Percentiles rank a stretch among this genome's conserved stretches.
These are phyloP conservation scores for Marisa cornuarietis DNA, from an alignment of 1,140 invertebrate species.

Conservation along the genomic window DNA sequence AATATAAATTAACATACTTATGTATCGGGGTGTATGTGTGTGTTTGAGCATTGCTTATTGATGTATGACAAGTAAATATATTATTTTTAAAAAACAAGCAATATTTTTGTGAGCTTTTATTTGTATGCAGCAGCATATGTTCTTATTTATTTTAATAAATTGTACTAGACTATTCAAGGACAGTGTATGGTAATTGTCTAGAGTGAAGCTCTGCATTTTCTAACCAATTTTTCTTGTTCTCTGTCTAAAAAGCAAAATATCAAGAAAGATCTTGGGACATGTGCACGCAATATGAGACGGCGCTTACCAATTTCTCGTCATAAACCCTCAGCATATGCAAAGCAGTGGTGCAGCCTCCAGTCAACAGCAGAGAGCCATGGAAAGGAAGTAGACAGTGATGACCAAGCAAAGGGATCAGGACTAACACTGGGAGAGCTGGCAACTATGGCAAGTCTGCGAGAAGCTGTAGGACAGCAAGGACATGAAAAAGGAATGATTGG, in stretches of 20 bases:
- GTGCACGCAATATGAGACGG: conserved; percentile 34
- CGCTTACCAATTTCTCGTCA: conserved; percentile 23
- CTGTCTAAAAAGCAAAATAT: conserved; percentile 28
- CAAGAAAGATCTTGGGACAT: conserved; percentile 35
- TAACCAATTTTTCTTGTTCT: not conserved
- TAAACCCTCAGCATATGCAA: conserved; percentile 9
- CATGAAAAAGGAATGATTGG: conserved; percentile 17
- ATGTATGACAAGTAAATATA: too few relatives aligned
- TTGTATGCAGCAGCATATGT: too few relatives aligned
- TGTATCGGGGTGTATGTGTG: too few relatives aligned
- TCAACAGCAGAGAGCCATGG: conserved; percentile 6
- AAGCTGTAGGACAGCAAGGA: conserved; percentile 26
- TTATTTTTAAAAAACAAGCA: too few relatives aligned
- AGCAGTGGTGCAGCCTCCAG: conserved; percentile 22
- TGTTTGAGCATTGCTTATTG: too few relatives aligned
- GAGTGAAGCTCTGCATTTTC: not conserved
- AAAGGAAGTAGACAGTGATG: conserved; percentile 19
- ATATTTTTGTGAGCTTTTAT: too few relatives aligned
- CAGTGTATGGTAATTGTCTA: too few relatives aligned
- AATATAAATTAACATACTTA: too few relatives aligned
- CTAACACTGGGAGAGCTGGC: conserved; percentile 31
- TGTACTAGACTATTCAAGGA: too few relatives aligned
- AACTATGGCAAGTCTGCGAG: conserved; percentile 26
- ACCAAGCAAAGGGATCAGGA: conserved; percentile 13
- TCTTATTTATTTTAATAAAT: too few relatives aligned